Evolutionary conservation across 35 echinoderm and acorn worm species (phyloP).

Genomic region (Hemicentrotus pulcherrimus): DNA sequence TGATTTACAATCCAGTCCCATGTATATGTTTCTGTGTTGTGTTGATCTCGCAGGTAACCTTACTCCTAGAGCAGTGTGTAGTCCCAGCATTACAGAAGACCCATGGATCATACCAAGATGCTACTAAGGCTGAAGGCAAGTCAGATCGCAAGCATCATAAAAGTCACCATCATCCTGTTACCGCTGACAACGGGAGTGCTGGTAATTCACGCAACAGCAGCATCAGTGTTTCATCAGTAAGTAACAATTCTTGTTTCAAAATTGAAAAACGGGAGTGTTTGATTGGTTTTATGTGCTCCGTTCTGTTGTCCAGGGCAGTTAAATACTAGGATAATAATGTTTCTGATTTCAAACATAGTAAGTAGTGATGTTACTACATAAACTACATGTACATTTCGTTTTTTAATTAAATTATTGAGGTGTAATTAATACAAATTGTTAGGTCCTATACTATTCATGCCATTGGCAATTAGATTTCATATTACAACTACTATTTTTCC

Average conservation of each 20-base stretch:
- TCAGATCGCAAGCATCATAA: conserved; percentile 51
- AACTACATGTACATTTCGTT: too few species aligned
- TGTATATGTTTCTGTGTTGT: background rate
- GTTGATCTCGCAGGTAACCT: conserved; percentile 25
- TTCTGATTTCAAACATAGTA: too few species aligned
- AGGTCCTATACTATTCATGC: too few species aligned
- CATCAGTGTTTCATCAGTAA: background rate
- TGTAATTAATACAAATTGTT: too few species aligned
- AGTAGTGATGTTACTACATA: too few species aligned
- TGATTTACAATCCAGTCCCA: background rate
- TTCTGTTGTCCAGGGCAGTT: background rate
- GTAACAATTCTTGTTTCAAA: background rate
- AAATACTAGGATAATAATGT: too few species aligned
- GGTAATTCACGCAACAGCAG: background rate
- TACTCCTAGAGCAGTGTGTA: conserved; percentile 57
- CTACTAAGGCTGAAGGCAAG: conserved; percentile 51
- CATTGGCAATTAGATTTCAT: too few species aligned
- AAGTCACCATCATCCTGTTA: background rate
- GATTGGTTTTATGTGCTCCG: background rate
- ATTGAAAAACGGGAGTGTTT: background rate
- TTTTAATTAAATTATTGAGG: too few species aligned
- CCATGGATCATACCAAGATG: conserved; percentile 63
- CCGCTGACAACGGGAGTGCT: background rate
- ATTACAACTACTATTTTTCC: too few species aligned
- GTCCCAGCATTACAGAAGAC: conserved; percentile 63